Evolutionary conservation across 2,888 invertebrate genomes (phyloP).

Genomic region (Andrena dorsata): DNA sequence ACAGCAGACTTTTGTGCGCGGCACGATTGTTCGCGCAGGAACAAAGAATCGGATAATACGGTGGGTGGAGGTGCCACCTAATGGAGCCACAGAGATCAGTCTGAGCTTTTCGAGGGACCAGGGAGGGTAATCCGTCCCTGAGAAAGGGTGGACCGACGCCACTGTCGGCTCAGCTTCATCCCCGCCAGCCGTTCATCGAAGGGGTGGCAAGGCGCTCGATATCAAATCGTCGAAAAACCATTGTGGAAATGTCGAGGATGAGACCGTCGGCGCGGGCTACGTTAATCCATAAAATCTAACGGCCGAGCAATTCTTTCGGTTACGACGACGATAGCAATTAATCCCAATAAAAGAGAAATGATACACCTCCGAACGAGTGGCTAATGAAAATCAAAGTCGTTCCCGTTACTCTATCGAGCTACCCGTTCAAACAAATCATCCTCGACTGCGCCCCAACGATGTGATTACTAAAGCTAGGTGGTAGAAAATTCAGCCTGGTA

Average conservation of each 20-base stretch:
- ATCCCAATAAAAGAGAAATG: conserved; percentile 5
- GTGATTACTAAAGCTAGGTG: conserved; percentile 4
- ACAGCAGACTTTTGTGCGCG: too few species aligned
- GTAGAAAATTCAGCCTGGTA: conserved; percentile 1
- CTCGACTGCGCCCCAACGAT: neutral
- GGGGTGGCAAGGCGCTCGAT: conserved; percentile 75
- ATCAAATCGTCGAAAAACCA: conserved; percentile 78
- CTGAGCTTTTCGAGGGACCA: conserved; percentile 44
- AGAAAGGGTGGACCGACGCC: conserved; percentile 72
- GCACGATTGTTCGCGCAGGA: neutral
- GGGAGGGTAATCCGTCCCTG: conserved; percentile 69
- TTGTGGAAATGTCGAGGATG: conserved; percentile 59
- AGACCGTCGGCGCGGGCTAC: conserved; percentile 26
- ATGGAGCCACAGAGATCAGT: conserved; percentile 61
- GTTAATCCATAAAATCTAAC: conserved; percentile 11
- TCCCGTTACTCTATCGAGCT: too few species aligned
- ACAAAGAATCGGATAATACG: conserved; percentile 49
- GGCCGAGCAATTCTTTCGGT: conserved; percentile 25
- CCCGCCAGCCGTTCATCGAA: conserved; percentile 65
- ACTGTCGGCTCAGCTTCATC: conserved; percentile 72
- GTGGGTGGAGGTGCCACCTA: conserved; percentile 49
- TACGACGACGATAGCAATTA: neutral
- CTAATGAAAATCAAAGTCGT: too few species aligned
- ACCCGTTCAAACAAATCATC: neutral
- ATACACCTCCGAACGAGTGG: conserved; percentile 2